phyloP scores from a whole-genome alignment of 2,888 invertebrate species.

The Cheilosia impressa region DNA sequence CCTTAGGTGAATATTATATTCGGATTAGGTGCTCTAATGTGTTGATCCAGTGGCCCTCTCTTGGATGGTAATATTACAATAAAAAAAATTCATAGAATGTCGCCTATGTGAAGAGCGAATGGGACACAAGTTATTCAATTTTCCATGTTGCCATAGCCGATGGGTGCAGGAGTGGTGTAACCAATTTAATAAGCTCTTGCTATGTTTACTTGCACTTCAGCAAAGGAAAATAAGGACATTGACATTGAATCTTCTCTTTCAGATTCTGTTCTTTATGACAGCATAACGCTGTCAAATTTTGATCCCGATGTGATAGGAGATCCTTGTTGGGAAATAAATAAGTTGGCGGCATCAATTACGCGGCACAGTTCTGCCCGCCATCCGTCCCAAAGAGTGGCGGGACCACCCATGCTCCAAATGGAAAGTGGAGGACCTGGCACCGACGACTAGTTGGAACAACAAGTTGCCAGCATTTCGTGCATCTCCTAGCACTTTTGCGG shows the following conservation, averaged over 20 bases:
- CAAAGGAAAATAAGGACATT: conserved; percentile 18
- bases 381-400: not conserved
- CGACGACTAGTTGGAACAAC: conserved; percentile 25
- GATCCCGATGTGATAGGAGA: not conserved
- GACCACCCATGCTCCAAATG: not conserved
- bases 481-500: conserved; percentile 8
- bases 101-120: conserved; percentile 30
- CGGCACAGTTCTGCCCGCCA: conserved; percentile 3
- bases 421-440: too few relatives aligned
- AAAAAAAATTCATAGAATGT: conserved; percentile 49
- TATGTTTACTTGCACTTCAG: conserved; percentile 42
- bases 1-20: conserved; percentile 60
- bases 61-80: conserved; percentile 32
- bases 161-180: not conserved
- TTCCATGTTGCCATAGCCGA: not conserved
- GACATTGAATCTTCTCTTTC: conserved; percentile 20
- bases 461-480: conserved; percentile 20
- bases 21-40: conserved; percentile 58
- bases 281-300: too few relatives aligned
- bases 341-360: conserved; percentile 43
- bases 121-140: conserved; percentile 46
- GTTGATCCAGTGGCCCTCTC: not conserved
- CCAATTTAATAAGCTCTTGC: conserved; percentile 57
- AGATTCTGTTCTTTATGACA: conserved; percentile 16
- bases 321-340: not conserved